phyloP scores from a whole-genome alignment of 2,888 invertebrate genomes.

The Chaetogeoica ovagalla region DNA sequence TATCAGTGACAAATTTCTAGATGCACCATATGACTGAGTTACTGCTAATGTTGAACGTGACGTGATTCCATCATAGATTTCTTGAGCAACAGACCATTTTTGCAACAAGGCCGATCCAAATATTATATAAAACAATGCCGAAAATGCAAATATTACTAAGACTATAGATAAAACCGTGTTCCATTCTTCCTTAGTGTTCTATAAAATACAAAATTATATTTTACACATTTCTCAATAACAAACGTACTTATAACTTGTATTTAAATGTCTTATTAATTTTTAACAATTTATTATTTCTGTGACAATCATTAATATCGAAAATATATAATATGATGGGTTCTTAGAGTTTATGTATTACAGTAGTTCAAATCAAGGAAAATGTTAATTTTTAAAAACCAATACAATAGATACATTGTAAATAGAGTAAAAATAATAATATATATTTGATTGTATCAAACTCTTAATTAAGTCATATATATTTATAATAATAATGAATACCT shows the following conservation, averaged over 20 bases:
- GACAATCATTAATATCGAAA: no score
- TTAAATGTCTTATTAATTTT: neutral
- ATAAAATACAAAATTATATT: conserved; percentile 5
- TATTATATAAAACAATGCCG: conserved; percentile 15
- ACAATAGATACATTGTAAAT: no score
- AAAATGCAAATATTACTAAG: neutral
- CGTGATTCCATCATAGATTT: neutral
- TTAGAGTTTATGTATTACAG: no score
- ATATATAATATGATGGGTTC: no score
- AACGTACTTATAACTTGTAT: neutral
- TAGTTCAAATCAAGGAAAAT: no score
- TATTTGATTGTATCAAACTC: no score
- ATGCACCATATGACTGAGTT: conserved; percentile 5
- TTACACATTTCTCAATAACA: neutral
- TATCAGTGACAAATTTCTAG: conserved; percentile 1
- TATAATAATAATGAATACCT: no score
- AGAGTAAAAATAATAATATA: no score
- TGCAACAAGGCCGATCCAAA: conserved; percentile 41
- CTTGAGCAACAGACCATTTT: neutral
- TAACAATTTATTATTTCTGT: neutral
- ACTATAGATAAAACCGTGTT: conserved; percentile 22
- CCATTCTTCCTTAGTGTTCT: conserved; percentile 39
- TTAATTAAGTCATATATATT: no score
- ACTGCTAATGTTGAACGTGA: conserved; percentile 11
- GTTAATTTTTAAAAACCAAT: no score